A percentile compares a stretch with the other conserved stretches of the same genome.
These are phyloP conservation scores for Daubentonia madagascariensis DNA, from an alignment of 2,113 vertebrate genomes.

Conservation along the genomic window DNA sequence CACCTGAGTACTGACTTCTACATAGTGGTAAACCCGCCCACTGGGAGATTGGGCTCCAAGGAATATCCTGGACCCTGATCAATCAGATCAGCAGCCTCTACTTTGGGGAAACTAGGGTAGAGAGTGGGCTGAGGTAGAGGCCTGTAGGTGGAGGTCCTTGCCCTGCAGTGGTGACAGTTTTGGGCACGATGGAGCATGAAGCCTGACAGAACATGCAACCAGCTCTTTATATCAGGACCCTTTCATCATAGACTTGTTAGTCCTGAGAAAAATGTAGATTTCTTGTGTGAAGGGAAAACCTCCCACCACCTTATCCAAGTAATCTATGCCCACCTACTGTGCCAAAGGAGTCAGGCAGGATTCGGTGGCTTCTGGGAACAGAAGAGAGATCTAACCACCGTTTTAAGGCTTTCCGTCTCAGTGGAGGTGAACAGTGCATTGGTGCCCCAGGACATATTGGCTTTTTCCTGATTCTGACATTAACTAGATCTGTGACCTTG, in stretches of 20 bases:
- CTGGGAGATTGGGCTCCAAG: neutral
- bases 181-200: neutral
- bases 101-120: neutral
- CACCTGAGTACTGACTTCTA: neutral
- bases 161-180: neutral
- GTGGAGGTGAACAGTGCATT: rapidly evolving
- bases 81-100: neutral
- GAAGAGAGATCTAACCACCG: too few species aligned
- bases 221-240: neutral
- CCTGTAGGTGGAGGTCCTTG: neutral
- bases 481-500: neutral
- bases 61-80: neutral
- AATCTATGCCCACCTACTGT: neutral
- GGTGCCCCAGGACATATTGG: neutral
- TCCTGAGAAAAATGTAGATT: neutral
- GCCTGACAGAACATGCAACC: neutral
- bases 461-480: neutral
- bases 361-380: neutral
- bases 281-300: neutral
- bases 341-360: neutral
- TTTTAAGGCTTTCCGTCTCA: neutral
- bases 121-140: neutral
- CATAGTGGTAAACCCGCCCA: neutral
- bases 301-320: neutral
- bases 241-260: neutral